Evolutionary conservation across 2,113 vertebrate species (phyloP).

Genomic region (Gallinago jamesoni): DNA sequence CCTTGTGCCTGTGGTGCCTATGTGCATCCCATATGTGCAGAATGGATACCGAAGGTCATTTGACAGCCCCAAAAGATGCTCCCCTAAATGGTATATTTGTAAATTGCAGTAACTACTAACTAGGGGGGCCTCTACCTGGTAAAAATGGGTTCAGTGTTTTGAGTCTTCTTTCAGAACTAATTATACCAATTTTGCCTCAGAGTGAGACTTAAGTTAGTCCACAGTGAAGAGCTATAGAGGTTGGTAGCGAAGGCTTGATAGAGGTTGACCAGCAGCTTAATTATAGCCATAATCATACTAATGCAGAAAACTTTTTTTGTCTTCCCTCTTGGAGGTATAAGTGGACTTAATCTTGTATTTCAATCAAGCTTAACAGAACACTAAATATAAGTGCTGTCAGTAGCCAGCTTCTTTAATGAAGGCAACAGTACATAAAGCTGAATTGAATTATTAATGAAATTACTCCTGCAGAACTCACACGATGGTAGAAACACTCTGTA

Average conservation of each 20-base stretch:
- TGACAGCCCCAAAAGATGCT: neutral
- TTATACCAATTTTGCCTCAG: neutral
- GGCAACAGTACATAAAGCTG: slow-evolving; percentile 6
- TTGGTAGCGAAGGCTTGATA: neutral
- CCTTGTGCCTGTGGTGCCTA: neutral
- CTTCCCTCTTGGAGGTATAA: neutral
- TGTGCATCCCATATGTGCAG: accelerated
- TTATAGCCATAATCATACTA: neutral
- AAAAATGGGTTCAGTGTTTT: neutral
- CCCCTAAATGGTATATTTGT: neutral
- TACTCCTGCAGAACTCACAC: neutral
- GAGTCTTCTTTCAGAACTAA: neutral
- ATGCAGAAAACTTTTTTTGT: neutral
- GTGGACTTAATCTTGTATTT: neutral
- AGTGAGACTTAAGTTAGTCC: neutral
- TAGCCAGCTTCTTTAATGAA: slow-evolving; percentile 33
- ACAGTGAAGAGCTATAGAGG: neutral
- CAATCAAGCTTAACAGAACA: slow-evolving; percentile 10
- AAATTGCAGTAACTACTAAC: neutral
- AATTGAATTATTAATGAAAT: slow-evolving; percentile 54
- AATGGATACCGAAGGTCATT: accelerated
- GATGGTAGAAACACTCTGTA: neutral
- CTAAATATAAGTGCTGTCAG: slow-evolving; percentile 41
- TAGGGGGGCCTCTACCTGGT: neutral
- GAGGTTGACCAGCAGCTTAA: slow-evolving; percentile 6